Percentiles rank a stretch among this genome's conserved stretches.
Evolutionary conservation across 2,113 vertebrate genomes (phyloP).

Genomic region (Turnix velox): DNA sequence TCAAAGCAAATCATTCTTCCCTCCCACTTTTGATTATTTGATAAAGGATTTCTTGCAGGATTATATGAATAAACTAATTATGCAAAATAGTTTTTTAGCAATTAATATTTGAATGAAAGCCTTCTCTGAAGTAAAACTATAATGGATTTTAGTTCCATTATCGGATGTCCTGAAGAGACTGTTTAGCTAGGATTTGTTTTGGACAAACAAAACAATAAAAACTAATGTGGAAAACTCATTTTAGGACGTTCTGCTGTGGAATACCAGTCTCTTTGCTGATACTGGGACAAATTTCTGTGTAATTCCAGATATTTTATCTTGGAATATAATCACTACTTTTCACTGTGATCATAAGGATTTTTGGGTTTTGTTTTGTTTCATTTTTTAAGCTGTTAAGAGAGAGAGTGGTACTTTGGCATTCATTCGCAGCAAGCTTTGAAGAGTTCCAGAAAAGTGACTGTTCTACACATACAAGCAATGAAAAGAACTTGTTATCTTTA

Average conservation of each 20-base stretch:
- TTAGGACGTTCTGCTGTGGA: background rate
- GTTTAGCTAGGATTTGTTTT: background rate
- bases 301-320: background rate
- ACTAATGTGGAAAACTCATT: background rate
- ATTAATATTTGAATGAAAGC: conserved; percentile 40
- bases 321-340: background rate
- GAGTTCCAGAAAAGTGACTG: conserved; percentile 55
- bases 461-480: conserved; percentile 46
- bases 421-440: conserved; percentile 31
- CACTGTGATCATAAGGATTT: background rate
- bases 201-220: background rate
- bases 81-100: conserved; percentile 52
- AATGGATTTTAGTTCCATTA: background rate
- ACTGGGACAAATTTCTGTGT: background rate
- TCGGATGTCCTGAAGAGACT: conserved; percentile 16
- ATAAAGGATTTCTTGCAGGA: conserved; percentile 42
- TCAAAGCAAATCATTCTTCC: conserved; percentile 21
- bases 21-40: conserved; percentile 30
- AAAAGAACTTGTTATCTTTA: conserved; percentile 64
- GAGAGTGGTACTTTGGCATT: conserved; percentile 18
- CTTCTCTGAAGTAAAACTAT: conserved; percentile 1
- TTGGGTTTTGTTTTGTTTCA: too few species aligned
- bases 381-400: conserved; percentile 36
- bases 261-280: background rate
- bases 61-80: conserved; percentile 29